A percentile compares a stretch with the other conserved stretches of the same genome.
Evolutionary conservation across 2,888 invertebrate genomes (phyloP).

Genomic region (Cremastinae sp.): DNA sequence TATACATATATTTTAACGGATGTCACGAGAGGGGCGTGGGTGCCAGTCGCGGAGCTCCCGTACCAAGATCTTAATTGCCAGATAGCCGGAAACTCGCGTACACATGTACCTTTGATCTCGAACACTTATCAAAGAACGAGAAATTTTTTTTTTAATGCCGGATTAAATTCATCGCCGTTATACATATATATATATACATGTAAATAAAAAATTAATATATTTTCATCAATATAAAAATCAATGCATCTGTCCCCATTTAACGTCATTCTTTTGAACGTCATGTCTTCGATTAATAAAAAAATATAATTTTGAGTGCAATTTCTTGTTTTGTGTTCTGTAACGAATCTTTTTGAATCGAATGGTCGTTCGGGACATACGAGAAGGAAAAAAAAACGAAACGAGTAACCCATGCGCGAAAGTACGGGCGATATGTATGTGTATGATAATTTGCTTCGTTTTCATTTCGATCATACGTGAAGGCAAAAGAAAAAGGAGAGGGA

Average conservation of each 20-base stretch:
- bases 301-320: background rate
- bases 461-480: constrained; percentile 31
- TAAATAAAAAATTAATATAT: no score
- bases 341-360: constrained; percentile 35
- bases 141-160: background rate
- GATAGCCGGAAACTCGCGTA: constrained; percentile 68
- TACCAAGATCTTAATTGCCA: constrained; percentile 74
- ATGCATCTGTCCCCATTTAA: no score
- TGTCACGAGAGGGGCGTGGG: constrained; percentile 50
- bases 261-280: no score
- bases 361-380: background rate
- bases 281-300: background rate
- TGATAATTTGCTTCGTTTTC: constrained; percentile 13
- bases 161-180: constrained; percentile 47
- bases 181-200: background rate
- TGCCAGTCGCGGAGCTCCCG: constrained; percentile 49
- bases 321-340: no score
- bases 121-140: constrained; percentile 25
- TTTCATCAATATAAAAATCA: background rate
- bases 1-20: constrained; percentile 57
- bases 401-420: no score
- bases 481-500: background rate
- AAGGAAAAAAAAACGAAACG: background rate
- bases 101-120: constrained; percentile 48
- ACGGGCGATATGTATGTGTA: constrained; percentile 19